Evolutionary conservation across 2,113 vertebrate genomes (phyloP).

Genomic region (Leuciscus idus): DNA sequence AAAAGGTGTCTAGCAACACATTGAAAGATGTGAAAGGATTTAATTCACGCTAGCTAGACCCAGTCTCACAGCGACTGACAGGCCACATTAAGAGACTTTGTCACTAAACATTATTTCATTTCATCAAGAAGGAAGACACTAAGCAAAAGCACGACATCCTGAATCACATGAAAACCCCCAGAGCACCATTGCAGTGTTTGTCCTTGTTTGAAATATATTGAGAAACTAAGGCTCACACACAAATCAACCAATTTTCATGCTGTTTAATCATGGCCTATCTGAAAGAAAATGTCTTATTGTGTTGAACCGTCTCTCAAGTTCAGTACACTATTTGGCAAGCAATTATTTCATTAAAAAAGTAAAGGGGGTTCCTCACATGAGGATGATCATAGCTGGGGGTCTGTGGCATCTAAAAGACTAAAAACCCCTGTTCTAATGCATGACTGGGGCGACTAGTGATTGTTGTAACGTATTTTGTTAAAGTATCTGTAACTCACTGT

Average conservation of each 20-base stretch:
- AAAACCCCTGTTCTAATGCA: too few relatives aligned
- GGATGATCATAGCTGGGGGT: too few relatives aligned
- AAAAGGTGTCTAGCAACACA: constrained; percentile 27
- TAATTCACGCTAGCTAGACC: constrained; percentile 52
- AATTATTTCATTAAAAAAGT: not conserved
- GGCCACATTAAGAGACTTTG: constrained; percentile 45
- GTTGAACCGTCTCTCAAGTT: not conserved
- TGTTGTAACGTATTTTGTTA: too few relatives aligned
- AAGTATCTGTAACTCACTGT: too few relatives aligned
- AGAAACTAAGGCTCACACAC: not conserved
- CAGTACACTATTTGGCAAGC: not conserved
- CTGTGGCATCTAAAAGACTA: too few relatives aligned
- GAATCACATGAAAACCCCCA: constrained; percentile 19
- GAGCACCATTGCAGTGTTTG: constrained; percentile 18
- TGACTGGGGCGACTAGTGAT: too few relatives aligned
- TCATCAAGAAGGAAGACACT: constrained; percentile 25
- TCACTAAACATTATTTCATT: constrained; percentile 42
- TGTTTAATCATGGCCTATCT: not conserved
- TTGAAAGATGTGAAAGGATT: constrained; percentile 44
- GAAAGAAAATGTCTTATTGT: not conserved
- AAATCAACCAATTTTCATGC: not conserved
- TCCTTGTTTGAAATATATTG: not conserved
- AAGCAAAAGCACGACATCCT: not conserved
- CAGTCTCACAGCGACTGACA: constrained; percentile 18
- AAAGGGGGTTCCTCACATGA: too few relatives aligned